Conservation (phyloP, 2,113 vertebrate genomes). For the Corythornis cristatus region DNA sequence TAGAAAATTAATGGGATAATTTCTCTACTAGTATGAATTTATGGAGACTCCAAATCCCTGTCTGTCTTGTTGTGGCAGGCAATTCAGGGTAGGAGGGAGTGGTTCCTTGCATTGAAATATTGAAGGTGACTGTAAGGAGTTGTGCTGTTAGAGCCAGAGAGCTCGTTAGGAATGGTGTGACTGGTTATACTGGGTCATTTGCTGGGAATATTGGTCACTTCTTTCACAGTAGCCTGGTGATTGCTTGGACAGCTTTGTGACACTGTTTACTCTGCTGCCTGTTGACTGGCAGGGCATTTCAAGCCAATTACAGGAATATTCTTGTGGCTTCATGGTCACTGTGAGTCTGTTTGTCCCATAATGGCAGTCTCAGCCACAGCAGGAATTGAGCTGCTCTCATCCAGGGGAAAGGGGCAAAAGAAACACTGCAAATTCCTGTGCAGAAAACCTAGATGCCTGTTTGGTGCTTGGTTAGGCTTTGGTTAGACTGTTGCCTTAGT, state of each 20-base stretch:
- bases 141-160: fast-evolving
- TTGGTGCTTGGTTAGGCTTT: background rate
- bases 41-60: background rate
- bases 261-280: background rate
- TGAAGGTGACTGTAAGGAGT: background rate
- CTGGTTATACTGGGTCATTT: background rate
- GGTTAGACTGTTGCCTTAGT: background rate
- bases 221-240: background rate
- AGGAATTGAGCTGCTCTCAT: background rate
- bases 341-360: background rate
- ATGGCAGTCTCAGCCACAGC: background rate
- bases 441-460: background rate
- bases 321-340: background rate
- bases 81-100: background rate
- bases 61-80: background rate
- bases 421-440: background rate
- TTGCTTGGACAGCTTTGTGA: slow-evolving; percentile 5
- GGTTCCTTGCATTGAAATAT: background rate
- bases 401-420: background rate
- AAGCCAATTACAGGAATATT: background rate
- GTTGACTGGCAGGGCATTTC: background rate
- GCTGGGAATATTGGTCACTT: background rate
- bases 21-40: background rate
- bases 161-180: background rate
- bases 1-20: slow-evolving; percentile 7